Percentiles rank a stretch among this genome's conserved stretches.
Evolutionary conservation across 2,797 vertebrate genomes (phyloP).

Genomic region (Ciconia nigra): DNA sequence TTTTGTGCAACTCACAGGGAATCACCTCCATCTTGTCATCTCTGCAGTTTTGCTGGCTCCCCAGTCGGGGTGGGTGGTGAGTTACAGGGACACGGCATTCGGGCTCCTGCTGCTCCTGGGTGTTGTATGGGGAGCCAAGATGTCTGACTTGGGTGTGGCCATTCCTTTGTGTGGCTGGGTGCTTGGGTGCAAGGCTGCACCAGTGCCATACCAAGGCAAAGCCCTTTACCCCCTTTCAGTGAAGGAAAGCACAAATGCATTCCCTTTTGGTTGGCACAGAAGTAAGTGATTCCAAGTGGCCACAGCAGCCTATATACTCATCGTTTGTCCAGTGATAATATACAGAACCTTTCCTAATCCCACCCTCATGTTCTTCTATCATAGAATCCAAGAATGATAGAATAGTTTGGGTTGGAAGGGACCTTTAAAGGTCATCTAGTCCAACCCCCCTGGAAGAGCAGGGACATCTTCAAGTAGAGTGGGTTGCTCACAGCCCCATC

Average conservation of each 20-base stretch:
- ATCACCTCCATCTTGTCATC: neutral
- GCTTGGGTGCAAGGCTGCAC: neutral
- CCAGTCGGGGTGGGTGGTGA: rapidly evolving
- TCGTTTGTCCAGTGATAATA: neutral
- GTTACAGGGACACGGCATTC: neutral
- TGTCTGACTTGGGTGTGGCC: neutral
- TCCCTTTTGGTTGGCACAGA: neutral
- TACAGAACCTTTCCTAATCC: neutral
- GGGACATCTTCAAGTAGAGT: neutral
- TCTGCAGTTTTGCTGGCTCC: neutral
- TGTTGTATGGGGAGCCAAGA: neutral
- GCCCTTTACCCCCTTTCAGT: neutral
- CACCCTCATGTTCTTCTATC: neutral
- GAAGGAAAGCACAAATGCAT: neutral
- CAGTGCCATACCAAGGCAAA: neutral
- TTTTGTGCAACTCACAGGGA: neutral
- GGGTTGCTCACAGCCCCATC: neutral
- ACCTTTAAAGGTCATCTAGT: neutral
- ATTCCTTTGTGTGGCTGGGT: neutral
- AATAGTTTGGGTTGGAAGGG: neutral
- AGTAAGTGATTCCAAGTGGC: neutral
- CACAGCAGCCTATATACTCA: neutral
- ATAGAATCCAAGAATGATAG: neutral
- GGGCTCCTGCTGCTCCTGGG: neutral
- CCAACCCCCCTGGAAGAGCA: neutral